Percentiles rank a stretch among this genome's conserved stretches.
Evolutionary conservation across 1,140 invertebrate genomes (phyloP).

Genomic region (Homalodisca vitripennis): DNA sequence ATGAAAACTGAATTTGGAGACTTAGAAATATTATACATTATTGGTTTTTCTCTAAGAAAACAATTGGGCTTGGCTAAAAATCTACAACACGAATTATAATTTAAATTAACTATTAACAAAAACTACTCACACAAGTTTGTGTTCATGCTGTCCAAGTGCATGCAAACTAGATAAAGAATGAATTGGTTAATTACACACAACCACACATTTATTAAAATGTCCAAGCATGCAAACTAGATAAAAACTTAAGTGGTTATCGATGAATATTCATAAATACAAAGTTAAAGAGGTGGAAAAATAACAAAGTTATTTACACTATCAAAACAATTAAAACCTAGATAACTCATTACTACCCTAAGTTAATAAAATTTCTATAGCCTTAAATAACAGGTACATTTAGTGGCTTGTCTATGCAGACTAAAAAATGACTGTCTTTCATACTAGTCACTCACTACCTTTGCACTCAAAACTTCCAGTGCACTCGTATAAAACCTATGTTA

Average conservation of each 20-base stretch:
- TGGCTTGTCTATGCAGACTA: not conserved
- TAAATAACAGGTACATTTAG: not conserved
- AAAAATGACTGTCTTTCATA: not conserved
- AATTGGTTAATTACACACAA: slow-evolving; percentile 58
- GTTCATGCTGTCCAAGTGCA: not conserved
- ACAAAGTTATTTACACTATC: slow-evolving; percentile 25
- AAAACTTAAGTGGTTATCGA: not conserved
- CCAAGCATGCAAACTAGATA: slow-evolving; percentile 20
- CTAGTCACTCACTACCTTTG: slow-evolving; percentile 63
- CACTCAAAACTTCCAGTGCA: slow-evolving; percentile 26
- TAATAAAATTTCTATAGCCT: slow-evolving; percentile 20
- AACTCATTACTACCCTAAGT: slow-evolving; percentile 2
- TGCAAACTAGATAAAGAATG: too few species aligned
- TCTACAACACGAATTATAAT: too few species aligned
- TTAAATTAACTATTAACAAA: too few species aligned
- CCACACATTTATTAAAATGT: not conserved
- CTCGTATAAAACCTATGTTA: slow-evolving; percentile 30
- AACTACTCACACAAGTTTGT: not conserved
- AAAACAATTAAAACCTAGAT: slow-evolving; percentile 24
- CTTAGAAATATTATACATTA: too few species aligned
- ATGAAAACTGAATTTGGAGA: too few species aligned
- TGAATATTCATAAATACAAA: not conserved
- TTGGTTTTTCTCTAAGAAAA: too few species aligned
- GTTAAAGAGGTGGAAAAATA: slow-evolving; percentile 1
- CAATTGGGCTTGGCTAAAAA: too few species aligned